Evolutionary conservation across 1,140 invertebrate genomes (phyloP).

Genomic region (Melipona quadrifasciata): DNA sequence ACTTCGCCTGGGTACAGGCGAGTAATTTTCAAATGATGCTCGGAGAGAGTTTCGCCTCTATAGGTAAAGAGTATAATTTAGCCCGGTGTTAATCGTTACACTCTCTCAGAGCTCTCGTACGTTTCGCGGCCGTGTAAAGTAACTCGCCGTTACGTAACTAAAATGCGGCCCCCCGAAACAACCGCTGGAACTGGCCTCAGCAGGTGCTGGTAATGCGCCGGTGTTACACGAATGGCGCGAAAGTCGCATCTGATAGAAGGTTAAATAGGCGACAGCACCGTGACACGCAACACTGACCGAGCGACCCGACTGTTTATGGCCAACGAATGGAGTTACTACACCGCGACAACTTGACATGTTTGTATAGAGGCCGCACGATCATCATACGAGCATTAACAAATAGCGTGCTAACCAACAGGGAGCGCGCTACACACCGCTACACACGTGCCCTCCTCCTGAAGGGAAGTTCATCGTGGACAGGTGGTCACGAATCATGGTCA

Average conservation of each 20-base stretch:
- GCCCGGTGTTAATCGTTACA: slow-evolving; percentile 9
- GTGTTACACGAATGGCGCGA: slow-evolving; percentile 73
- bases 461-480: slow-evolving; percentile 67
- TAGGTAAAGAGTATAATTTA: not conserved
- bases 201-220: slow-evolving; percentile 55
- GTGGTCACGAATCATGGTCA: slow-evolving; percentile 58
- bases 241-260: slow-evolving; percentile 75
- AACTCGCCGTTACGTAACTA: slow-evolving; percentile 4
- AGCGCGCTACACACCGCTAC: slow-evolving; percentile 45
- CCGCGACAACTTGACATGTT: slow-evolving; percentile 78
- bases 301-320: slow-evolving; percentile 64
- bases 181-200: slow-evolving; percentile 60
- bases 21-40: not conserved
- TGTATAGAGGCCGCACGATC: slow-evolving; percentile 75
- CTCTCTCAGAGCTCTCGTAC: not conserved
- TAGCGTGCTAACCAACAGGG: slow-evolving; percentile 61
- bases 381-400: slow-evolving; percentile 67
- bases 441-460: slow-evolving; percentile 48
- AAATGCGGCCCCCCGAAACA: slow-evolving; percentile 10
- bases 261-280: slow-evolving; percentile 73
- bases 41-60: not conserved
- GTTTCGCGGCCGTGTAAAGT: slow-evolving; percentile 5
- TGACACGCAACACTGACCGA: slow-evolving; percentile 72
- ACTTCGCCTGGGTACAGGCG: not conserved
- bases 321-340: slow-evolving; percentile 70